Conservation (phyloP, 2,797 vertebrate species). For the Enteromius radiatus region DNA sequence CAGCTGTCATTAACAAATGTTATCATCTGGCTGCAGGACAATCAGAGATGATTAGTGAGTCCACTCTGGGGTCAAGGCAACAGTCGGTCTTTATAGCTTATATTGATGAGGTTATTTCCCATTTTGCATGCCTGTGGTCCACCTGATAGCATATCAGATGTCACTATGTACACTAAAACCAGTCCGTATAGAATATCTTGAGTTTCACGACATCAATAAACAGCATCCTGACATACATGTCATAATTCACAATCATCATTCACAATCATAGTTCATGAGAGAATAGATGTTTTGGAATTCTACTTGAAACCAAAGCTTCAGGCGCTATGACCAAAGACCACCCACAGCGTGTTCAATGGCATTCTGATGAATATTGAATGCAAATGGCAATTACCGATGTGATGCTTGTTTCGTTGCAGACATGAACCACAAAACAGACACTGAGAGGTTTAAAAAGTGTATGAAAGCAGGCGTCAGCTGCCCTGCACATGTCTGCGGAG, state of each 20-base stretch:
- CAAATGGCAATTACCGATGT: neutral
- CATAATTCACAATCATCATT: neutral
- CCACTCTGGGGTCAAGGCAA: neutral
- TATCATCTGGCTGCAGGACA: slow-evolving; percentile 23
- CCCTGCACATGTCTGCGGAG: slow-evolving; percentile 6
- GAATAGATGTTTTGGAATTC: neutral
- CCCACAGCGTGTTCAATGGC: neutral
- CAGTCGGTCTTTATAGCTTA: neutral
- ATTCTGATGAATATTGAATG: neutral
- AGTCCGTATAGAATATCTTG: neutral
- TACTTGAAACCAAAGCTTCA: neutral
- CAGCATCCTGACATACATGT: neutral
- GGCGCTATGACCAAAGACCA: neutral
- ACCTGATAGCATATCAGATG: slow-evolving; percentile 21
- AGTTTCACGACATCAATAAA: slow-evolving; percentile 15
- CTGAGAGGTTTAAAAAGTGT: neutral
- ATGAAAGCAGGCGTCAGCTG: slow-evolving; percentile 30
- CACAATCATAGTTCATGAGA: neutral
- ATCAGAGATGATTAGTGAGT: slow-evolving; percentile 5
- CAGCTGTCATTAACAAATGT: slow-evolving; percentile 35
- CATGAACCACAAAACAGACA: slow-evolving; percentile 2
- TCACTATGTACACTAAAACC: neutral
- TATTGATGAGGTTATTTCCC: slow-evolving; percentile 22
- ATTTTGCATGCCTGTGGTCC: slow-evolving; percentile 4
- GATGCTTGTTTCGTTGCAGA: neutral